Base-by-base conservation (phyloP, 1,140 invertebrate genomes). In the Anastrepha obliqua region DNA sequence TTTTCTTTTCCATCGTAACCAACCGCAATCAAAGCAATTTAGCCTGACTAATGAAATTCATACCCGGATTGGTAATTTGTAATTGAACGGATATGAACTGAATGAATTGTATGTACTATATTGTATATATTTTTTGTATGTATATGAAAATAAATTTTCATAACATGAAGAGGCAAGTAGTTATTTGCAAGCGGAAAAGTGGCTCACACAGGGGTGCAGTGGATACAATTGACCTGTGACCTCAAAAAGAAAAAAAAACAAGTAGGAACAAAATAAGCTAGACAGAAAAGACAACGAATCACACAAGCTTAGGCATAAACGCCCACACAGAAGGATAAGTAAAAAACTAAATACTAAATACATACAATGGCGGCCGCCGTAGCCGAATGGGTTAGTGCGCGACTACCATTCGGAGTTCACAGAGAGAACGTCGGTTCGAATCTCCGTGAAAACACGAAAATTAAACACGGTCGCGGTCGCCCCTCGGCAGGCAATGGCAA, bases 181-280 rank as follows among this genome's bases (percentile, higher is more conserved):
- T 29, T 81, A 17, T 55, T 55, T 81, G 47, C 11, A 29, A 20
- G 74, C 74, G 47, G n/a, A 81, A 81, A 81, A 58, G n/a, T 81
- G 47, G 74, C 74, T 29, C 74, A 81, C 51, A 47, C 74, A 55
- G 74, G 47, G 47, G 44, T 8, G 47, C 47, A 9, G 74, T 55
- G 20, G 29, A 81, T 81, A 55, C 11, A 81, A 81, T 55, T 81
- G 74, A 81, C 74, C 74, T 81, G 74, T 20, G 47, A 81, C 74
- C 74, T 81, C 74, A 81, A 81, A 81, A 81, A 81, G 47, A 17
- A 74, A 47, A 47, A 74, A 74, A 74, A 44, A 47, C 15, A 74
- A 74, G 47, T 74, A 55, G 20, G 55, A 81, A 81, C 47, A 55
- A 7, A 51, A 55, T 17, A 58, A 81, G 11, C 74, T n/a, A 17